phyloP scores from a whole-genome alignment of 2,113 vertebrate genomes.

The Coreoperca whiteheadi region DNA sequence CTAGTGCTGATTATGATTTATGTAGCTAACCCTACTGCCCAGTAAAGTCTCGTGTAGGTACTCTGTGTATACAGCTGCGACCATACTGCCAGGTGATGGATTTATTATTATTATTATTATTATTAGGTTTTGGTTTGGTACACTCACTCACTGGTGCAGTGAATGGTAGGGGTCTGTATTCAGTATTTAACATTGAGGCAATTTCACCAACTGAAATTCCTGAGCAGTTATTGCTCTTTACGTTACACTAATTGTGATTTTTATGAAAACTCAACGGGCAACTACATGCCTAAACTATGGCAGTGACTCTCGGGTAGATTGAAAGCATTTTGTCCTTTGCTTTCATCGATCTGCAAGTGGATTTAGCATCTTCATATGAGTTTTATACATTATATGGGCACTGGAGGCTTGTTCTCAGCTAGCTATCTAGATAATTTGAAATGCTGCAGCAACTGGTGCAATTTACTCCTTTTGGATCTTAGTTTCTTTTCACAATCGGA shows the following conservation, averaged over 20 bases:
- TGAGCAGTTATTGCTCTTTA: neutral
- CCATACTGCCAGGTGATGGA: too few species aligned
- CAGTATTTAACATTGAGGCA: neutral
- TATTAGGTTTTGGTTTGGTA: too few species aligned
- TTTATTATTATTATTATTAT: too few species aligned
- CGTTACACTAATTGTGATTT: neutral
- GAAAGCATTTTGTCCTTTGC: neutral
- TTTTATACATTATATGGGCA: neutral
- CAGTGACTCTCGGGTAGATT: neutral
- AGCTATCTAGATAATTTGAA: neutral
- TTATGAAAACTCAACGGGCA: neutral
- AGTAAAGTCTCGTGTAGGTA: too few species aligned
- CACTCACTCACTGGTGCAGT: too few species aligned
- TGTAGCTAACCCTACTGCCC: too few species aligned
- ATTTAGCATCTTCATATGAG: slow-evolving; percentile 1
- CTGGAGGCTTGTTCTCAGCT: neutral
- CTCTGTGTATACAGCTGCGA: too few species aligned
- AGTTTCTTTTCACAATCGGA: neutral
- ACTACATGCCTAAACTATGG: neutral
- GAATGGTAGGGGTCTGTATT: too few species aligned
- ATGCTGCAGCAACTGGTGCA: neutral
- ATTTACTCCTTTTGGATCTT: neutral
- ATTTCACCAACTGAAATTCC: neutral
- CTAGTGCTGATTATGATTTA: too few species aligned
- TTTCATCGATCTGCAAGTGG: neutral